Percentiles rank a stretch among this genome's conserved stretches.
These are phyloP conservation scores for Apamea epomidion DNA, from an alignment of 2,888 invertebrate genomes.

Conservation along the genomic window DNA sequence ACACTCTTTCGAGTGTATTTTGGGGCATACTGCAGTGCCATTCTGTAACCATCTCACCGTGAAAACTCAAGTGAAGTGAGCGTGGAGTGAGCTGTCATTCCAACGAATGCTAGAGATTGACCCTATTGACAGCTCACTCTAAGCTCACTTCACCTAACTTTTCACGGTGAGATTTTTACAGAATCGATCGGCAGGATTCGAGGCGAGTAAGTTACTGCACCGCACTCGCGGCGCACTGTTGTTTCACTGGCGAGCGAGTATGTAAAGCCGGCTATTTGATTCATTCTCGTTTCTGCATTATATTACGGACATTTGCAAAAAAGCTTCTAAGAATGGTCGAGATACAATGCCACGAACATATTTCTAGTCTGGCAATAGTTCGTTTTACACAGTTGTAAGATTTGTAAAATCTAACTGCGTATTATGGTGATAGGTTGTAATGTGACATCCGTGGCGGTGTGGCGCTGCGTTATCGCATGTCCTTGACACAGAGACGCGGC, in stretches of 20 bases:
- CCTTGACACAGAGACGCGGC: constrained; percentile 90
- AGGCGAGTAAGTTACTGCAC: background rate
- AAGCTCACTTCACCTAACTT: no score
- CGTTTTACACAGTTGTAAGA: constrained; percentile 27
- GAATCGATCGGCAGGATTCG: no score
- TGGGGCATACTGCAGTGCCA: no score
- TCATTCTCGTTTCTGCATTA: background rate
- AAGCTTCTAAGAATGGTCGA: background rate
- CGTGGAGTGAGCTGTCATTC: no score
- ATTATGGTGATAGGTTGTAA: constrained; percentile 69
- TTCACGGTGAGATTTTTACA: no score
- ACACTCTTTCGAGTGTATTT: background rate
- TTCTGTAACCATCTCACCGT: no score
- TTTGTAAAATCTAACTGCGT: constrained; percentile 52
- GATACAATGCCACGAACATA: constrained; percentile 1
- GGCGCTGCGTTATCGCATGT: constrained; percentile 86
- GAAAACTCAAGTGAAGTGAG: no score
- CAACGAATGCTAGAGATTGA: no score
- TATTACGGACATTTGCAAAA: background rate
- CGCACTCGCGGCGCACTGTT: constrained; percentile 2
- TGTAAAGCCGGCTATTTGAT: background rate
- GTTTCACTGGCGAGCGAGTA: background rate
- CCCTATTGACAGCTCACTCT: no score
- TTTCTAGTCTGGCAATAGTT: constrained; percentile 4
- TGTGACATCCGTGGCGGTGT: constrained; percentile 78